phyloP scores from a whole-genome alignment of 2,888 invertebrate species.

The Cactoblastis cactorum region DNA sequence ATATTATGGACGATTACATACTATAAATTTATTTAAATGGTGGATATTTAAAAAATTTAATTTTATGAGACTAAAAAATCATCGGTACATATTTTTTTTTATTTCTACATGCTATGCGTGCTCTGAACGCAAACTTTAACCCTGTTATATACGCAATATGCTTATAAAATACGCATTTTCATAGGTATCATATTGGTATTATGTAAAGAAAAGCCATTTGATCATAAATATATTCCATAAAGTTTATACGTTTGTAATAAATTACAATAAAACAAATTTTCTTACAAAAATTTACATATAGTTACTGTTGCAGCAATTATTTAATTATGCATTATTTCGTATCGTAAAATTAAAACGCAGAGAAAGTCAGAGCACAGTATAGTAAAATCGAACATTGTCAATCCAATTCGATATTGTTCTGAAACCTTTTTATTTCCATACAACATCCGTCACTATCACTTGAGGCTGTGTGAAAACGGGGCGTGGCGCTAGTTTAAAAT shows the following conservation, averaged over 20 bases:
- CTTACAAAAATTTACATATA: too few relatives aligned
- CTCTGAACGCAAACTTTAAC: slow-evolving; percentile 6
- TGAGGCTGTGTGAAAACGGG: not conserved
- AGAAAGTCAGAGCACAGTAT: too few relatives aligned
- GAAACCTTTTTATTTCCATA: not conserved
- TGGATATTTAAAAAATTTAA: too few relatives aligned
- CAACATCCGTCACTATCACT: not conserved
- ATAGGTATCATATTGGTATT: slow-evolving; percentile 3
- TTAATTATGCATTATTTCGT: too few relatives aligned
- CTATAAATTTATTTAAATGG: too few relatives aligned
- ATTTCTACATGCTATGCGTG: slow-evolving; percentile 12
- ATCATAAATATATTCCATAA: not conserved
- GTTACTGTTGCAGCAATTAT: too few relatives aligned
- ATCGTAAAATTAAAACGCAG: too few relatives aligned
- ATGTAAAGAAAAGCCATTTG: slow-evolving; percentile 1
- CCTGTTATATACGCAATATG: slow-evolving; percentile 4
- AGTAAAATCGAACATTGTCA: too few relatives aligned
- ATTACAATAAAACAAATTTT: not conserved
- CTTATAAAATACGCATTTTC: slow-evolving; percentile 3
- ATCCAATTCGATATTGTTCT: too few relatives aligned
- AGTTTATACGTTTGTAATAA: not conserved
- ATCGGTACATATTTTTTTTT: slow-evolving; percentile 2
- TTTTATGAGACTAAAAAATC: too few relatives aligned
- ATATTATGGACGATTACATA: too few relatives aligned
- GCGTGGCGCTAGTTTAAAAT: not conserved